Conservation (phyloP, 2,113 vertebrate genomes). For the Myiozetetes cayanensis region DNA sequence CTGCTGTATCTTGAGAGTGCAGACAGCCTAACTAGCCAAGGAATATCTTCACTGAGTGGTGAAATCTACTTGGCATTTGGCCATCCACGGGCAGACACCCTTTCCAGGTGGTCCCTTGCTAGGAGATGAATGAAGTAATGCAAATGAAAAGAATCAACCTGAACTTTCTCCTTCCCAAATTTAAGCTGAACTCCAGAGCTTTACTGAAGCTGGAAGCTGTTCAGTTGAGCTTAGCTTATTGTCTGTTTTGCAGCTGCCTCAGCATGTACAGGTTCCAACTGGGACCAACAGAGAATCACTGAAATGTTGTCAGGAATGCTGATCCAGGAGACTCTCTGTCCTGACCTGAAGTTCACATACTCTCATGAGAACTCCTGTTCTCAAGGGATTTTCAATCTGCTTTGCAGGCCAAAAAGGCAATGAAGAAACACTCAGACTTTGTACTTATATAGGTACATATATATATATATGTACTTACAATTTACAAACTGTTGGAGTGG, state of each 20-base stretch:
- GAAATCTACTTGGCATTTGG: background rate
- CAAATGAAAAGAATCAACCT: background rate
- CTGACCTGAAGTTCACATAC: slow-evolving; percentile 32
- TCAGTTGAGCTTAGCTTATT: background rate
- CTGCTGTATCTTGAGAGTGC: background rate
- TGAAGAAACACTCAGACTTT: background rate
- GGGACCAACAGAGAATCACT: slow-evolving; percentile 26
- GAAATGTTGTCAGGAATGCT: slow-evolving; percentile 63
- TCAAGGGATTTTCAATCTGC: background rate
- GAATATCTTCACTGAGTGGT: background rate
- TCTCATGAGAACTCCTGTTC: background rate
- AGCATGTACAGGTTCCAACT: slow-evolving; percentile 44
- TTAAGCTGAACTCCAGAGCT: background rate
- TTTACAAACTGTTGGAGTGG: background rate
- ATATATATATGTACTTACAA: background rate
- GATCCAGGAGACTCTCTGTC: slow-evolving; percentile 44
- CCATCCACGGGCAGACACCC: background rate
- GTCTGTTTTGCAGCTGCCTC: slow-evolving; percentile 40
- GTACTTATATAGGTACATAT: background rate
- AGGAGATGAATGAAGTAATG: background rate
- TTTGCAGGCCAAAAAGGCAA: background rate
- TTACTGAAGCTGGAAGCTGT: background rate
- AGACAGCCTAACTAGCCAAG: background rate
- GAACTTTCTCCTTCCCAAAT: background rate
- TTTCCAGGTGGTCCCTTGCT: background rate